Evolutionary conservation across 2,888 invertebrate species (phyloP), one percentile per base, ranked within the genome.

Genomic region (Drosophila mettleri): DNA sequence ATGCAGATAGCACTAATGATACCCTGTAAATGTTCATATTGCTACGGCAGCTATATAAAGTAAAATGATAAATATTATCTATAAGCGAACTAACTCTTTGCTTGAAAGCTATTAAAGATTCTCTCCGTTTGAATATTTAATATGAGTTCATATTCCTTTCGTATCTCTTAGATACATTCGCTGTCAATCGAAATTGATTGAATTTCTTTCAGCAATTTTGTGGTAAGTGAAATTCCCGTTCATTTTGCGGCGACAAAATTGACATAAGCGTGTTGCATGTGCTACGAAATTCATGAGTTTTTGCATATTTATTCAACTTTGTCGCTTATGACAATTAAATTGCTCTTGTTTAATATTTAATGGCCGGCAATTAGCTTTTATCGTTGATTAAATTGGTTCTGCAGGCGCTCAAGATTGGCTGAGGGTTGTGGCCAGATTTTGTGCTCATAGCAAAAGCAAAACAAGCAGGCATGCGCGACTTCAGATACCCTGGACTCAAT

Each of bases 321-420:
- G 51, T 31, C 29, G n/a, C 36, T 45, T 20, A 49, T 55, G 48
- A 43, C 62, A 64, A 36, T 39, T 52, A 57, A 67, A 48, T 67
- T 41, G 67, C 20, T 33, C 45, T 27, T 29, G 54, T 63, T 48
- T 12, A 54, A 54, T 74, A 63, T 54, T 74, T 45, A 59, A 75
- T 67, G 55, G 14, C n/a, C 27, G 9, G 8, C 59, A 60, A 71
- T 75, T 68, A n/a, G 31, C 41, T 39, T 60, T 60, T 53, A 57
- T 55, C 41, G 55, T 31, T 38, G 54, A 49, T 60, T 60, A 29
- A 54, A 31, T 36, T 36, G 68, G 59, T 9, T 51, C 55, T 51
- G 34, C 52, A 24, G 27, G 27, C 14, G 54, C 24, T 14, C 62
- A 9, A 43, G n/a, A 43, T 43, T 46, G 41, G 24, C 46, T 12